A percentile compares a stretch with the other conserved stretches of the same genome.
phyloP scores from a whole-genome alignment of 1,140 invertebrate species.

The Lepidurus arcticus region DNA sequence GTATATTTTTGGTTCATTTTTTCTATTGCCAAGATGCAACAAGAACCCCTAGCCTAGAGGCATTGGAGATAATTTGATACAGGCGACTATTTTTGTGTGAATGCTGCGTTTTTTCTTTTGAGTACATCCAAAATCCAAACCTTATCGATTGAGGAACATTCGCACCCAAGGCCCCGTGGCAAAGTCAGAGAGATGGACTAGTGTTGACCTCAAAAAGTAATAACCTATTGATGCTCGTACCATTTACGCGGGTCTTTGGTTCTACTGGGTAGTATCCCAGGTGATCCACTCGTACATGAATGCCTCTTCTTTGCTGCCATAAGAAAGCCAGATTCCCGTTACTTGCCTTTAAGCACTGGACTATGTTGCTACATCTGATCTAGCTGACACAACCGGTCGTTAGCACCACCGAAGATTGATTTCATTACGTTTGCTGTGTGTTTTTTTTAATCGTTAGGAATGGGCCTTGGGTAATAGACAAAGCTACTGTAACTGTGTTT shows the following conservation, averaged over 20 bases:
- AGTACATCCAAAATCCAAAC: not conserved
- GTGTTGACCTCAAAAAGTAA: not conserved
- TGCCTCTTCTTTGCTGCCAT: not conserved
- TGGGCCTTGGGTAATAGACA: not conserved
- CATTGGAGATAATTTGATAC: no score
- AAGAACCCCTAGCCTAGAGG: no score
- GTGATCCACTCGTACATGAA: not conserved
- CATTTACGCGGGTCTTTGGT: not conserved
- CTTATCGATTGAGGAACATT: not conserved
- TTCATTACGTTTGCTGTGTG: not conserved
- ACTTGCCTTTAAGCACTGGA: not conserved
- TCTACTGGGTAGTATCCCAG: not conserved
- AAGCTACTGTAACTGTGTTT: not conserved
- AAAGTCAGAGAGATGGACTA: not conserved
- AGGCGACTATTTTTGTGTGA: no score
- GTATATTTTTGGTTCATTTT: not conserved
- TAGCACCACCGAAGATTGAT: not conserved
- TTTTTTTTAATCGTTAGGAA: not conserved
- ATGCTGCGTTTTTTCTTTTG: not conserved
- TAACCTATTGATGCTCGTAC: not conserved
- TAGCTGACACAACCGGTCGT: not conserved
- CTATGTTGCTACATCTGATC: not conserved
- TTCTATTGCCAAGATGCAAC: no score
- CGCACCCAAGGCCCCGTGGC: not conserved
- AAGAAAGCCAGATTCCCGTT: not conserved